These are phyloP conservation scores for Stictocephala bisonia DNA, from an alignment of 2,888 invertebrate genomes.

Conservation along the genomic window DNA sequence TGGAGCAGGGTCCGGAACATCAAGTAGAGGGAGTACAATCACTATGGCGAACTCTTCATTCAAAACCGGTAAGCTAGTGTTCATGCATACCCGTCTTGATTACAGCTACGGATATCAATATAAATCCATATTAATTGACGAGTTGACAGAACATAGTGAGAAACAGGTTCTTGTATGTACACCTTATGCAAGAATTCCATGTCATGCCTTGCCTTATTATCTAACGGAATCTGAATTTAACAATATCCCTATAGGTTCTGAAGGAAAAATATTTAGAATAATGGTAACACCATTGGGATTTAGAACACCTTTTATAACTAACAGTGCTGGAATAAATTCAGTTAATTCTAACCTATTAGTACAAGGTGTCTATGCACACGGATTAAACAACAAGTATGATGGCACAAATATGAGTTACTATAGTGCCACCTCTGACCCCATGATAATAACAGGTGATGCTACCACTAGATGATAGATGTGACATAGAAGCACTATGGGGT, in stretches of 20 bases:
- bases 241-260: constrained; percentile 3
- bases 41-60: neutral
- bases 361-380: neutral
- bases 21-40: neutral
- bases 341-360: constrained; percentile 7
- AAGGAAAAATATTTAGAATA: neutral
- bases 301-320: constrained; percentile 19
- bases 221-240: neutral
- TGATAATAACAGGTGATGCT: neutral
- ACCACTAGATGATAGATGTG: neutral
- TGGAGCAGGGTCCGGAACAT: neutral
- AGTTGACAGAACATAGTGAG: neutral
- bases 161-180: neutral
- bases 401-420: neutral
- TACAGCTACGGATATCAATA: constrained; percentile 6
- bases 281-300: neutral
- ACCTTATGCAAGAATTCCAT: neutral
- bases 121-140: neutral
- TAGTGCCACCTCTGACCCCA: neutral
- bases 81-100: neutral
- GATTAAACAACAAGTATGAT: constrained; percentile 10
- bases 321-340: neutral
- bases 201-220: constrained; percentile 6
- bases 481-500: neutral
- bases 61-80: neutral